Evolutionary conservation across 2,888 invertebrate species (phyloP), one percentile per base, ranked within the genome.

Genomic region (Meiosimyza platycephala): DNA sequence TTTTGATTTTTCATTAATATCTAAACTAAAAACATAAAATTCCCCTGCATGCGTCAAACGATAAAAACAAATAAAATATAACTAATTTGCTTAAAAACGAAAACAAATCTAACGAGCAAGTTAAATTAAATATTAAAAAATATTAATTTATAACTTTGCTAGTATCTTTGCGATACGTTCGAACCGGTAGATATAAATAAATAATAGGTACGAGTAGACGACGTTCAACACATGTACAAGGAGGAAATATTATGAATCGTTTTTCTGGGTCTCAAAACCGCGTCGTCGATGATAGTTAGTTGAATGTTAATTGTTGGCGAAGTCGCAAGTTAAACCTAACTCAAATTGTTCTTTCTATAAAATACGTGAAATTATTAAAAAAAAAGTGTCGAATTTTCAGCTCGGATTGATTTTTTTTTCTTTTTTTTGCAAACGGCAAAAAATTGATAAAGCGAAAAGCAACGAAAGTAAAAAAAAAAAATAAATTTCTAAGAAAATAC

Each of bases 91-190:
- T 18, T 28, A 15, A 33, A 60, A 60, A 60, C 13, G 22, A 4
- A 28, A 60, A 60, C 59, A 60, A 60, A 28, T 28, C 59, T 33
- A 60, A 22, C 59, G 59, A 22, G 22, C 59, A 28, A 11, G 28
- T 60, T 60, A 22, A 28, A 28, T 60, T 22, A 33, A 28, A 28
- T 28, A 60, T 12, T 9, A 28, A 60, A 59, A 60, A 60, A 28
- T 60, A 28, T 28, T 60, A 60, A 60, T 60, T 60, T 60, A 60
- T 60, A 60, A 60, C 59, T 18, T 28, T 22, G 59, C 59, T 60
- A 60, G 22, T 60, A 60, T 60, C 59, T 18, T 15, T 11, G 59
- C 59, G 59, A 60, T 60, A 60, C 59, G 59, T 28, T 60, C 33
- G 59, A 28, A 60, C 28, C 59, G 33, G 59, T 60, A 28, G 59